Base-by-base conservation (phyloP, 2,888 invertebrate genomes). In the Gymnoscelis rufifasciata region DNA sequence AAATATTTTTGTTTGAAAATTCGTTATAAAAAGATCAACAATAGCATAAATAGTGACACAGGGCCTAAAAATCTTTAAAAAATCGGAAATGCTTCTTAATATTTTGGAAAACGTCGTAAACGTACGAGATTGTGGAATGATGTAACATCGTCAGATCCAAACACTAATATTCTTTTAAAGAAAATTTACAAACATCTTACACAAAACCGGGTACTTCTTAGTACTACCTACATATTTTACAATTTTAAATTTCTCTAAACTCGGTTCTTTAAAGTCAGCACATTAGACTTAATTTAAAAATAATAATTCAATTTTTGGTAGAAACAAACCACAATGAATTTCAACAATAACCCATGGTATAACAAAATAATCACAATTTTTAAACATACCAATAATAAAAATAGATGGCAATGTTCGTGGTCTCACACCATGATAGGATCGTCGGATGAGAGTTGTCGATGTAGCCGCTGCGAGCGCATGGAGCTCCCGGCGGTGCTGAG, bases 351-450 rank as follows among this genome's bases (percentile, higher is more conserved):
- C 42, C 4, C 35, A 30, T 28, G 31, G 42, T 28, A 28, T 45
- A 42, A 45, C 24, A 50, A 44, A 19, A 15, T 27, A 28, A 45
- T 45, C 28, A 45, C 44, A 40, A 29, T 4, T 29, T 29, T 23
- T n/a, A 37, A 28, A 38, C 29, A 30, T 13, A 40, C 40, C 40
- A 12, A 40, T 30, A 38, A 14, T 14, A n/a, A 26, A 14, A 19
- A 29, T 7, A 14, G 41, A 33, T 36, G 42, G 43, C 47, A 51
- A 33, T 48, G 24, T 26, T 26, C 29, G 33, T 15, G 28, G 3
- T 30, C n/a, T 13, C 74, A 87, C 43, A 89, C 89, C 89, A 89
- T 89, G 67, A 89, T 88, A 58, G 89, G 88, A 60, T 89, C 89
- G 63, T 89, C 89, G 1, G 88, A 88, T 43, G 88, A 88, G 11